Evolutionary conservation across 1,140 invertebrate species (phyloP), one percentile per base, ranked within the genome.

Genomic region (Sarcophaga bullata): DNA sequence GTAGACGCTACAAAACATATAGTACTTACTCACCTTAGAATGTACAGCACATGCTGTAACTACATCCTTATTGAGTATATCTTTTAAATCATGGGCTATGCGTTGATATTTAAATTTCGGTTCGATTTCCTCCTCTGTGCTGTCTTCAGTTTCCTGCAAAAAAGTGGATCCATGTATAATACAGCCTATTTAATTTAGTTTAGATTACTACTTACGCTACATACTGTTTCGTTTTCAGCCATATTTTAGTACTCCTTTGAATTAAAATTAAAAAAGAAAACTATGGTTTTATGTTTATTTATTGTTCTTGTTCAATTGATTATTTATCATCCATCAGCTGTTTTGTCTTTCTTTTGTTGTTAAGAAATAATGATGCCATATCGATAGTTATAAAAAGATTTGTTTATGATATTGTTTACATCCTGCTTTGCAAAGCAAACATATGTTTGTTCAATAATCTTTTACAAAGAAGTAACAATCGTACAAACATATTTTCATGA

Each of bases 61-160:
- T 84, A 95, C 95, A 92, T 98, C 97, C 86, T 95, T 96, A 87
- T 94, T 93, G 6, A 99, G 91, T 87, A 99, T 98, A 85, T 94
- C 93, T 85, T 94, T 92, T 7, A 99, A 89, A 92, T 98, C 97
- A 91, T 98, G 98, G 75, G 92, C 92, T 88, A 99, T 93, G 78
- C 98, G 92, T 84, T 95, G 93, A 91, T 98, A 99, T 91, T 98
- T 98, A 25, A 99, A 92, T 91, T 96, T 96, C 0, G 98, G 98
- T 88, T 98, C 97, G 83, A 95, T 93, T 88, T 98, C 89, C 47
- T 90, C 88, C 5, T 87, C 86, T 19, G 84, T 84, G 48, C 86
- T 85, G 73, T 83, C 84, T 5, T 84, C 83, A 0, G 83, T 81
- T 10, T 84, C 85, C 15, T 85, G 62, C 2, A 72, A 80, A 78